These are phyloP conservation scores for Alosa alosa DNA, from an alignment of 2,113 vertebrate species.

Conservation along the genomic window DNA sequence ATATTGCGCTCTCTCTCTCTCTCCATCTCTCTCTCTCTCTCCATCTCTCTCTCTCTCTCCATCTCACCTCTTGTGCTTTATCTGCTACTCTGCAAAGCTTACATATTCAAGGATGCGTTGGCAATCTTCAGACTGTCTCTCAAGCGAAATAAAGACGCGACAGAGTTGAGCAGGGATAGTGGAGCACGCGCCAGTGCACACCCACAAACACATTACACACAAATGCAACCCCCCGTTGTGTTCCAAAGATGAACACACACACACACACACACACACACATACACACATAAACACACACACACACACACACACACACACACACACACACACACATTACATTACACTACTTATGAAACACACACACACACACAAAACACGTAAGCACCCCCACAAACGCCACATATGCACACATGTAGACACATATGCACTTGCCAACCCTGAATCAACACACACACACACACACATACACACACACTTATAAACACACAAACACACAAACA, in stretches of 20 bases:
- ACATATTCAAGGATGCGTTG: neutral
- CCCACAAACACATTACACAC: constrained; percentile 1
- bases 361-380: constrained; percentile 14
- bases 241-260: neutral
- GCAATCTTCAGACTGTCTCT: constrained; percentile 14
- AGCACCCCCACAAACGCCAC: neutral
- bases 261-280: neutral
- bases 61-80: neutral
- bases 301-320: neutral
- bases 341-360: neutral
- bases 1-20: neutral
- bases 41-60: neutral
- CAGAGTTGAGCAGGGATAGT: neutral
- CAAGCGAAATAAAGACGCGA: neutral
- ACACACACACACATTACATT: neutral
- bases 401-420: neutral
- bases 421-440: too few relatives aligned
- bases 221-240: too few relatives aligned
- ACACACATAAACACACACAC: neutral
- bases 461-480: neutral
- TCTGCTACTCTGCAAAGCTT: neutral
- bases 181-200: neutral
- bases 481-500: neutral
- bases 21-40: neutral
- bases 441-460: neutral